A percentile compares a stretch with the other conserved stretches of the same genome.
Conservation (phyloP, 2,797 vertebrate genomes). For the Anolis apletophallus region DNA sequence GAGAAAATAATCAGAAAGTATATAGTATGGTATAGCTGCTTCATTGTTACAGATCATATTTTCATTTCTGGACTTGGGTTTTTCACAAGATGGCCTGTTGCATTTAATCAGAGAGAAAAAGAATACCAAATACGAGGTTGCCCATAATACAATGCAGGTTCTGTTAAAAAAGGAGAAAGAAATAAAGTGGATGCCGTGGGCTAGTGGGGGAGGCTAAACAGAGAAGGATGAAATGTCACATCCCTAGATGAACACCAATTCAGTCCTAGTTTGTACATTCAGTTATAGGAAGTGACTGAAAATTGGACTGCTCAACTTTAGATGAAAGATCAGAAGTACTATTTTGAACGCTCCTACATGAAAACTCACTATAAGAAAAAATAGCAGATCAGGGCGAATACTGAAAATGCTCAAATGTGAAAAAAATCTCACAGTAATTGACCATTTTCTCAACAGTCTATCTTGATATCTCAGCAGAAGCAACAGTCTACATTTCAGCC, state of each 20-base stretch:
- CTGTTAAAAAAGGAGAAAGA: not conserved
- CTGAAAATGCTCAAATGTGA: not conserved
- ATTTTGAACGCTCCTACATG: not conserved
- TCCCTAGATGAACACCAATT: not conserved
- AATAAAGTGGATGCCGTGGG: not conserved
- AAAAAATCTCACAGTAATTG: no score
- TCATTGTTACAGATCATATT: not conserved
- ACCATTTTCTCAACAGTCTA: no score
- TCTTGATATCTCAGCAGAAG: no score
- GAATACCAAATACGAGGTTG: constrained; percentile 9
- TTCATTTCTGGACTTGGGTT: not conserved
- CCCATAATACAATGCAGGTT: not conserved
- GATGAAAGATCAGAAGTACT: not conserved
- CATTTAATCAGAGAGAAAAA: constrained; percentile 8
- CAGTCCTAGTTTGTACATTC: not conserved
- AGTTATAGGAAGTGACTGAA: not conserved
- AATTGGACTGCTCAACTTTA: not conserved
- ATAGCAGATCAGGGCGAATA: not conserved
- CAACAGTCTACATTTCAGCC: no score
- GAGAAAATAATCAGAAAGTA: not conserved
- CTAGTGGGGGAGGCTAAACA: not conserved
- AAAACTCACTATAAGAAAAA: not conserved
- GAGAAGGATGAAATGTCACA: not conserved
- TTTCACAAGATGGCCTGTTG: not conserved
- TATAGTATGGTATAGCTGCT: not conserved